A percentile compares a stretch with the other conserved stretches of the same genome.
Evolutionary conservation across 2,113 vertebrate species (phyloP).

Genomic region (Strix aluco): DNA sequence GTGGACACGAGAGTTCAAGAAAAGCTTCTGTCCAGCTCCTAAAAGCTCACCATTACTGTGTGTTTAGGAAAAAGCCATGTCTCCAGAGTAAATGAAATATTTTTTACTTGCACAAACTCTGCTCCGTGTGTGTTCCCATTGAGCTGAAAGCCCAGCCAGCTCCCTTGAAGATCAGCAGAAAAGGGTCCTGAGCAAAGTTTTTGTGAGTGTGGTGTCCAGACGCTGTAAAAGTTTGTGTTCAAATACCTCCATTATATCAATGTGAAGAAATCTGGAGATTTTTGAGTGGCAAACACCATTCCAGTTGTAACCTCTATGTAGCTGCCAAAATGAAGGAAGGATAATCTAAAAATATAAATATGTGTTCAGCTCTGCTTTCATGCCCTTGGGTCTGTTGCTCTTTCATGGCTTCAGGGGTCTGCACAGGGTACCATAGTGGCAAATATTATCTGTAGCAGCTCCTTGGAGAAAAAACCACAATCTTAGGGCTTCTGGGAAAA

Average conservation of each 20-base stretch:
- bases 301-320: background rate
- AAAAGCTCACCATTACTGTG: background rate
- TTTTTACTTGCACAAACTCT: background rate
- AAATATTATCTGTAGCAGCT: background rate
- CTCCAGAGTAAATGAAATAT: background rate
- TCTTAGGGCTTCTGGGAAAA: background rate
- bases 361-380: background rate
- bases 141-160: background rate
- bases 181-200: background rate
- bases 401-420: background rate
- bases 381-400: background rate
- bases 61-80: background rate
- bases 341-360: background rate
- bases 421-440: background rate
- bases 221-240: background rate
- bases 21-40: background rate
- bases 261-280: background rate
- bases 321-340: background rate
- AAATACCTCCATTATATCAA: background rate
- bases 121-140: background rate
- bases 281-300: background rate
- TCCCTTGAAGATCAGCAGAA: background rate
- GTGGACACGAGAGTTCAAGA: background rate
- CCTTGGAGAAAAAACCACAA: background rate
- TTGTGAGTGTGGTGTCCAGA: background rate